These are phyloP conservation scores for Orestias chungarensis DNA, from an alignment of 2,797 vertebrate genomes.

Conservation along the genomic window DNA sequence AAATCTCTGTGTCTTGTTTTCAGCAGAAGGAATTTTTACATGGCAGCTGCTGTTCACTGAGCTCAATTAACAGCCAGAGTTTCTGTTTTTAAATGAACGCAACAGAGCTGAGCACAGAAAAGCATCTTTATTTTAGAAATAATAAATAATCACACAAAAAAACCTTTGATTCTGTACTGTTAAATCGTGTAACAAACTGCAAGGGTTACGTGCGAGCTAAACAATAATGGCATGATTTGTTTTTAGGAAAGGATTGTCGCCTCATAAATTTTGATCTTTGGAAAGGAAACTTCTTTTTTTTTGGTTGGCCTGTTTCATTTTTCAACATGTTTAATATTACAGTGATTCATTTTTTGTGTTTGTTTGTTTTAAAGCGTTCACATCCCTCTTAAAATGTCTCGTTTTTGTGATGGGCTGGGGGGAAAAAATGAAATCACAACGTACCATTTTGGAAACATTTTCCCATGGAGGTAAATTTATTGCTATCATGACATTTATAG, in stretches of 20 bases:
- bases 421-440: not conserved
- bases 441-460: not conserved
- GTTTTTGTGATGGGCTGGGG: not conserved
- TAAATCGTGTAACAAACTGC: not conserved
- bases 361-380: too few species aligned
- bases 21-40: slow-evolving; percentile 9
- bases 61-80: not conserved
- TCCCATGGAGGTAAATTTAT: not conserved
- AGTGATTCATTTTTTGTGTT: too few species aligned
- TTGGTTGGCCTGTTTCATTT: not conserved
- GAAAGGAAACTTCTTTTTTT: not conserved
- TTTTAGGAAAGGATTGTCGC: too few species aligned
- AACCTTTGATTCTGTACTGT: not conserved
- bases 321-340: not conserved
- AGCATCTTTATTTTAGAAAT: not conserved
- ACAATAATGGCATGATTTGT: not conserved
- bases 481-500: too few species aligned
- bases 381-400: not conserved
- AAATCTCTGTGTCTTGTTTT: slow-evolving; percentile 6
- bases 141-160: too few species aligned
- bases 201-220: not conserved
- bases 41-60: not conserved
- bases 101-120: not conserved
- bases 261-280: not conserved
- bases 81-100: not conserved